Conservation (phyloP, 2,888 invertebrate genomes). For the Hirtodrosophila trivittata region DNA sequence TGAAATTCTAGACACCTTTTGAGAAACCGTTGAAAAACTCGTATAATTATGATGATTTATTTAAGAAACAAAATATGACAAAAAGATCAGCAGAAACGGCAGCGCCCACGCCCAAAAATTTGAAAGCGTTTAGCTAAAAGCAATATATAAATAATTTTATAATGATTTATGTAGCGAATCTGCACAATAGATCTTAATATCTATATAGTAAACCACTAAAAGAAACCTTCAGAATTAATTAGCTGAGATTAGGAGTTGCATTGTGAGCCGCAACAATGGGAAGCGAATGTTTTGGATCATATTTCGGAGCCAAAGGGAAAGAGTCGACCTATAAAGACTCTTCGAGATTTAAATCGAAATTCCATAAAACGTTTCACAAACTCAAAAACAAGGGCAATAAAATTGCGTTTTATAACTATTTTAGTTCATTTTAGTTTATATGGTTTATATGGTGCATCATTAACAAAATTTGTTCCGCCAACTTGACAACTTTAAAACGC, state of each 20-base stretch:
- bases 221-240: conserved; percentile 69
- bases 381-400: conserved; percentile 48
- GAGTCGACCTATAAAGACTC: conserved; percentile 4
- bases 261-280: conserved; percentile 59
- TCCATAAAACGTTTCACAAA: conserved; percentile 36
- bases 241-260: conserved; percentile 63
- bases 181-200: conserved; percentile 58
- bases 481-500: conserved; percentile 69
- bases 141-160: conserved; percentile 57
- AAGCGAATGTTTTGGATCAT: conserved; percentile 58
- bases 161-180: conserved; percentile 67
- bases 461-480: conserved; percentile 76
- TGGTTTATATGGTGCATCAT: conserved; percentile 67
- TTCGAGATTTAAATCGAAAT: conserved; percentile 36
- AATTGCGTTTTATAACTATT: conserved; percentile 69
- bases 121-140: conserved; percentile 68
- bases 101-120: conserved; percentile 56
- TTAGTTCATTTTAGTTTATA: conserved; percentile 58
- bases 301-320: conserved; percentile 35
- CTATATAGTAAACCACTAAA: conserved; percentile 22
- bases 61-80: conserved; percentile 28
- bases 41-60: conserved; percentile 73
- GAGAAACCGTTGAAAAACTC: conserved; percentile 48
- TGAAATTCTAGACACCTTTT: conserved; percentile 54
- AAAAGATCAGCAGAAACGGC: conserved; percentile 23